These are phyloP conservation scores for Theretra japonica DNA, from an alignment of 2,888 invertebrate species.

Conservation along the genomic window DNA sequence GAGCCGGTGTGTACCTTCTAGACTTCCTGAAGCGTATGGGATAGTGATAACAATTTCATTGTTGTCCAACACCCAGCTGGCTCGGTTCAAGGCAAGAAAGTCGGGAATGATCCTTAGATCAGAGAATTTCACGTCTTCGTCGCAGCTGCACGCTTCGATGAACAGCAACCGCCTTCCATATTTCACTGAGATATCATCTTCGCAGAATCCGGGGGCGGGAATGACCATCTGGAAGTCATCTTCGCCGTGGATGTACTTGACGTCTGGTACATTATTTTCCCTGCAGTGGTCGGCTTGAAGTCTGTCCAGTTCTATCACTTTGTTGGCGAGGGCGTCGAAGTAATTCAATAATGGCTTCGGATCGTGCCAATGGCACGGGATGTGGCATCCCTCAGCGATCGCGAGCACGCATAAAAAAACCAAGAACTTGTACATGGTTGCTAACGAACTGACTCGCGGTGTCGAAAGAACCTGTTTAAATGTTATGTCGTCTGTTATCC, in stretches of 20 bases:
- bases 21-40: constrained; percentile 18
- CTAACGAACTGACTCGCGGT: not conserved
- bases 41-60: not conserved
- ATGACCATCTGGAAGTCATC: constrained; percentile 33
- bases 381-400: constrained; percentile 34
- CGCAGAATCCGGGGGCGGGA: constrained; percentile 14
- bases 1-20: not conserved
- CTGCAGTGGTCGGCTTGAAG: constrained; percentile 33
- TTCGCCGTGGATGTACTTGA: constrained; percentile 31
- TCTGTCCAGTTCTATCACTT: constrained; percentile 37
- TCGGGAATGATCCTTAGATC: constrained; percentile 17
- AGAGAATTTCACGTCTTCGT: not conserved
- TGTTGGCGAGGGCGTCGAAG: constrained; percentile 36
- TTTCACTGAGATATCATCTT: constrained; percentile 13
- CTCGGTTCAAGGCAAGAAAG: constrained; percentile 1
- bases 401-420: constrained; percentile 20
- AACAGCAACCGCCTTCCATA: constrained; percentile 15
- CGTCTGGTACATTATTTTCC: constrained; percentile 26
- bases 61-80: constrained; percentile 20
- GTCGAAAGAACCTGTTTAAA: not conserved
- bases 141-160: constrained; percentile 19
- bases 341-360: constrained; percentile 33
- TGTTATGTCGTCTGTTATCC: not conserved
- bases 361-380: constrained; percentile 39
- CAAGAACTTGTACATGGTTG: constrained; percentile 35